Conservation (phyloP, 2,888 invertebrate genomes). For the Anthoptus insignis region DNA sequence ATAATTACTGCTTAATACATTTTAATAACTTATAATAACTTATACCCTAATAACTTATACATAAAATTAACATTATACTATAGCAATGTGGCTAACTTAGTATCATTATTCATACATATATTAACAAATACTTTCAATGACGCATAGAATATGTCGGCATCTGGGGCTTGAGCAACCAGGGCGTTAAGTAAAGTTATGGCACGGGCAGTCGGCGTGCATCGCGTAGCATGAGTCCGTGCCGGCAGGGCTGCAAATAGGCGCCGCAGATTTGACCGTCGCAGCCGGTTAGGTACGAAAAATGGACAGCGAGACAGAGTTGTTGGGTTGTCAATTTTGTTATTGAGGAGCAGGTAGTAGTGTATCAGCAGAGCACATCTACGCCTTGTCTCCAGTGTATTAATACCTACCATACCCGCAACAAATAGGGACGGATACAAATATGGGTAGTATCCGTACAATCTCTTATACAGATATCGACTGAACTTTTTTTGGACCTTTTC, state of each 20-base stretch:
- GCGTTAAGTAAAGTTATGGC: not conserved
- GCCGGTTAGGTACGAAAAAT: not conserved
- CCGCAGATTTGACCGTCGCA: not conserved
- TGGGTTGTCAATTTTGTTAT: not conserved
- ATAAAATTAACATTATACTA: no score
- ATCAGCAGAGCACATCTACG: slow-evolving; percentile 1
- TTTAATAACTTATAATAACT: no score
- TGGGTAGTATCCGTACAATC: slow-evolving; percentile 34
- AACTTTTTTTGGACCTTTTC: slow-evolving; percentile 41
- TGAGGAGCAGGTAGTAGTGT: not conserved
- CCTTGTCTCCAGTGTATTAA: slow-evolving; percentile 23
- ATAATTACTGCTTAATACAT: no score
- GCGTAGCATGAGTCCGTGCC: not conserved
- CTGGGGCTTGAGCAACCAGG: not conserved
- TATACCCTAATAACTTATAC: no score
- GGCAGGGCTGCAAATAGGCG: not conserved
- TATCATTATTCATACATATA: no score
- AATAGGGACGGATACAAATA: slow-evolving; percentile 40
- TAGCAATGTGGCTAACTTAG: no score
- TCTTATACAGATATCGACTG: slow-evolving; percentile 7
- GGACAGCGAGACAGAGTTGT: not conserved
- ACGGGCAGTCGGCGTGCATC: not conserved
- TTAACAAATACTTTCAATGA: no score
- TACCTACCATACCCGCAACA: slow-evolving; percentile 38
- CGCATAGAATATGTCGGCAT: not conserved